These are phyloP conservation scores for Nymphalis io DNA, from an alignment of 1,140 invertebrate genomes.

Conservation along the genomic window DNA sequence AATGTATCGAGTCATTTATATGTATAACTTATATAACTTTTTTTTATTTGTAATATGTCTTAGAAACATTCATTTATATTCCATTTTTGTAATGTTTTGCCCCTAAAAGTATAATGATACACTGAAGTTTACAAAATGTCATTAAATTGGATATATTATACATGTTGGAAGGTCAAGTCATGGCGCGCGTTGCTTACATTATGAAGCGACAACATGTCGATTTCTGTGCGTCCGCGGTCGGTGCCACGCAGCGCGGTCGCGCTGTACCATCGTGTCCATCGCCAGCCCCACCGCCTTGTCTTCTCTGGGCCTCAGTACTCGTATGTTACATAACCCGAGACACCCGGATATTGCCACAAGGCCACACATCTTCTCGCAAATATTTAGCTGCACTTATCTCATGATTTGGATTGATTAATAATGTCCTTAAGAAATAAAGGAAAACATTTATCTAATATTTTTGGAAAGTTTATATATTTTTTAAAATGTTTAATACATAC, in stretches of 20 bases:
- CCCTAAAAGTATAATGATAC: too few relatives aligned
- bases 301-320: slow-evolving; percentile 43
- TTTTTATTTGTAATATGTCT: too few relatives aligned
- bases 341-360: slow-evolving; percentile 71
- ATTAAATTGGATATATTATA: not conserved
- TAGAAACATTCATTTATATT: too few relatives aligned
- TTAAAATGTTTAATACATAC: too few relatives aligned
- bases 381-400: slow-evolving; percentile 40
- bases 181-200: slow-evolving; percentile 12
- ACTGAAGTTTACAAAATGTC: too few relatives aligned
- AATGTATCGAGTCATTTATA: too few relatives aligned
- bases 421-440: too few relatives aligned
- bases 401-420: not conserved
- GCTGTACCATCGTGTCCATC: slow-evolving; percentile 8
- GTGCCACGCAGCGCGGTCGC: slow-evolving; percentile 35
- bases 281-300: slow-evolving; percentile 28
- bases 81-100: too few relatives aligned
- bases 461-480: too few relatives aligned
- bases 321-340: slow-evolving; percentile 62
- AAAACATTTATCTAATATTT: too few relatives aligned
- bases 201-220: slow-evolving; percentile 23
- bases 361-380: slow-evolving; percentile 52
- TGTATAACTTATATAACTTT: too few relatives aligned
- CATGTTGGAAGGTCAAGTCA: slow-evolving; percentile 31
- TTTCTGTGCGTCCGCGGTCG: slow-evolving; percentile 24